Evolutionary conservation across 2,888 invertebrate species (phyloP).

Genomic region (Lasioglossum leucozonium): DNA sequence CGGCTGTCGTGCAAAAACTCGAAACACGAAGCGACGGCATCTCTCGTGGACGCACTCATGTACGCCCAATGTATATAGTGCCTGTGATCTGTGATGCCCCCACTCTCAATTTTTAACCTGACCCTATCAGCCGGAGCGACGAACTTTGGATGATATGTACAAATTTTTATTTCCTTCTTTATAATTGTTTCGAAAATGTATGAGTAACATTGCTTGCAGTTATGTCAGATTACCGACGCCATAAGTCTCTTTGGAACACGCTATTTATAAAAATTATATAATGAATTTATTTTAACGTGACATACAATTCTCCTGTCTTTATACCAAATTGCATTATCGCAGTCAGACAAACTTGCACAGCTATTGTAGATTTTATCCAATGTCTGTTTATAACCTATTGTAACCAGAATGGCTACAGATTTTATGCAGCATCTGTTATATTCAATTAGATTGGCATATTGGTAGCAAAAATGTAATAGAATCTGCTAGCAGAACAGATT

Average conservation of each 20-base stretch:
- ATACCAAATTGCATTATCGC: not conserved
- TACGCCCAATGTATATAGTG: constrained; percentile 60
- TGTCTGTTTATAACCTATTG: not conserved
- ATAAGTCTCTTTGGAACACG: not conserved
- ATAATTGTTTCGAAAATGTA: not conserved
- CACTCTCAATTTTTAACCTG: constrained; percentile 40
- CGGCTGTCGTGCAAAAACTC: constrained; percentile 67
- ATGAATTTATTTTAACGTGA: not conserved
- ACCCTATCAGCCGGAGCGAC: constrained; percentile 36
- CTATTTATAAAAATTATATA: constrained; percentile 9
- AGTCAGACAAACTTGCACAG: not conserved
- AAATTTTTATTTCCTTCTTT: constrained; percentile 14
- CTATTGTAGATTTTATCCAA: not conserved
- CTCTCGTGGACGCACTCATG: constrained; percentile 66
- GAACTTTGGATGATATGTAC: constrained; percentile 28
- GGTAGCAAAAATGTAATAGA: not conserved
- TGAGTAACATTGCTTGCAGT: not conserved
- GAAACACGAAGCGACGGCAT: constrained; percentile 72
- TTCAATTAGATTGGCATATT: not conserved
- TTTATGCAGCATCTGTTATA: not conserved
- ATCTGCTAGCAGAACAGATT: not conserved
- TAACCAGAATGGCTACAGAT: not conserved
- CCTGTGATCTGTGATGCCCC: constrained; percentile 27
- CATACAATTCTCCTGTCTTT: not conserved
- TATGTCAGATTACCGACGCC: not conserved